Conservation (phyloP, 2,888 invertebrate genomes). For the Heliconius sara region DNA sequence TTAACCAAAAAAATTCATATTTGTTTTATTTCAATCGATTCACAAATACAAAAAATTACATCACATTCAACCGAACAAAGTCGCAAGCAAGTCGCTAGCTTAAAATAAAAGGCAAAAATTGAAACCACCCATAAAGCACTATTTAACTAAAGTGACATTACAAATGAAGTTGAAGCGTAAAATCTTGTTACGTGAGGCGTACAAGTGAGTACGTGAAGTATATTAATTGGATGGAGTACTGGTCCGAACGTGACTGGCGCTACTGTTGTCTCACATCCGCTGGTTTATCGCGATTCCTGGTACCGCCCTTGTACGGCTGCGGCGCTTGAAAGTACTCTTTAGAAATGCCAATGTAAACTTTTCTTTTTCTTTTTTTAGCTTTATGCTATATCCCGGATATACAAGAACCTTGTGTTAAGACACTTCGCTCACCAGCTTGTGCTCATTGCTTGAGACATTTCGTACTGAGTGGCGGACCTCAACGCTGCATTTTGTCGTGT, state of each 20-base stretch:
- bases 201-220: conserved; percentile 23
- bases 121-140: neutral
- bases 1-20: too few species aligned
- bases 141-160: conserved; percentile 27
- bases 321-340: conserved; percentile 33
- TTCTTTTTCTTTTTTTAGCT: neutral
- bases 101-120: neutral
- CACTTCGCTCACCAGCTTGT: neutral
- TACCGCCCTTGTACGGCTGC: conserved; percentile 43
- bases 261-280: conserved; percentile 43
- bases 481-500: neutral
- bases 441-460: too few species aligned
- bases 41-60: too few species aligned
- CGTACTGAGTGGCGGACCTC: neutral
- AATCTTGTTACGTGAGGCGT: conserved; percentile 43
- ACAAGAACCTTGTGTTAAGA: neutral
- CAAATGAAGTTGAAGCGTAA: conserved; percentile 28
- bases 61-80: too few species aligned
- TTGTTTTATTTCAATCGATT: too few species aligned
- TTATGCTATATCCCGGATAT: neutral
- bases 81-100: neutral
- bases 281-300: conserved; percentile 39
- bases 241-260: conserved; percentile 42
- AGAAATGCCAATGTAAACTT: neutral
- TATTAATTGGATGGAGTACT: conserved; percentile 45